Percentiles rank a stretch among this genome's conserved stretches.
Conservation (phyloP, 2,797 vertebrate genomes). For the Gymnoscopelus braueri region DNA sequence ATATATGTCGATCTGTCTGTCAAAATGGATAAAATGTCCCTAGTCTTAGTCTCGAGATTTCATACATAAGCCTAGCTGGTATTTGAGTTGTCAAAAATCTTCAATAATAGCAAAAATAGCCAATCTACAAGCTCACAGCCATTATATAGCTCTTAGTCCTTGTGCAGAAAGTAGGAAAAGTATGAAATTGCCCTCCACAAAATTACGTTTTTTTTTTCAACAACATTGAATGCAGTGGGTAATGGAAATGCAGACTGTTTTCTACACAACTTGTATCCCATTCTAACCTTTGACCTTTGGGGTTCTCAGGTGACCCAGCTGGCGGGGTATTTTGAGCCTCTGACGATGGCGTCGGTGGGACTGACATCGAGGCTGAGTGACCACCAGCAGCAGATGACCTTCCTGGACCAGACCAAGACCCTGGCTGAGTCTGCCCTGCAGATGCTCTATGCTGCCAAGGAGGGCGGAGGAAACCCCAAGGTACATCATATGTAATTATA, state of each 20-base stretch:
- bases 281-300: background rate
- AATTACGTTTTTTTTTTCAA: no score
- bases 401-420: slow-evolving; percentile 92
- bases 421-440: slow-evolving; percentile 91
- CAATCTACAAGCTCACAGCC: no score
- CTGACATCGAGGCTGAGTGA: slow-evolving; percentile 88
- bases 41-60: no score
- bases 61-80: no score
- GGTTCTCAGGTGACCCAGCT: slow-evolving; percentile 90
- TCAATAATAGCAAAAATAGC: no score
- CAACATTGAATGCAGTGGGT: background rate
- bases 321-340: slow-evolving; percentile 94
- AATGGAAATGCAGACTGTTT: background rate
- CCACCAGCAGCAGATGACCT: slow-evolving; percentile 91
- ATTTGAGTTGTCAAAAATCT: no score
- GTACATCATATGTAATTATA: slow-evolving; percentile 55
- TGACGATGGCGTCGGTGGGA: slow-evolving; percentile 88
- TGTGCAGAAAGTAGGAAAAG: no score
- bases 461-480: slow-evolving; percentile 92
- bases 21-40: no score
- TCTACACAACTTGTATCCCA: background rate
- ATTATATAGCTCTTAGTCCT: no score
- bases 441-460: slow-evolving; percentile 92
- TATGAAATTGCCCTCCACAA: no score
- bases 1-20: no score